Evolutionary conservation across 2,888 invertebrate species (phyloP).

Genomic region (Eledone cirrhosa): DNA sequence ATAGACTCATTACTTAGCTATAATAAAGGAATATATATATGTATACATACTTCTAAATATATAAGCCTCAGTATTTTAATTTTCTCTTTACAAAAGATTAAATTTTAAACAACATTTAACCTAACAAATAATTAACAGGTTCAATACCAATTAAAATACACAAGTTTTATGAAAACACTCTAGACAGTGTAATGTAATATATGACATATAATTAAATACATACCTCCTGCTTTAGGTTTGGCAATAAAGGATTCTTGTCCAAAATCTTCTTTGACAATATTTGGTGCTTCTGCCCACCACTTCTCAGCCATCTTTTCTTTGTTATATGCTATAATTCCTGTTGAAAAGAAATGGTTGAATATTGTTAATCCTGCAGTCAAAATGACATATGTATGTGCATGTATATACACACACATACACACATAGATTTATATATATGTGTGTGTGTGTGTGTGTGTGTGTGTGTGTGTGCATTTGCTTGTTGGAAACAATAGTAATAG

Average conservation of each 20-base stretch:
- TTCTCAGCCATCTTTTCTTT: conserved; percentile 45
- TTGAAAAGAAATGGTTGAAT: conserved; percentile 15
- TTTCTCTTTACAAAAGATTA: too few relatives aligned
- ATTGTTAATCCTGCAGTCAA: neutral
- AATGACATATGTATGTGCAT: neutral
- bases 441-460: neutral
- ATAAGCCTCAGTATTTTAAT: too few relatives aligned
- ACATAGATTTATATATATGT: neutral
- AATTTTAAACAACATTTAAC: neutral
- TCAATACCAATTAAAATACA: too few relatives aligned
- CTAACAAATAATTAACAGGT: neutral
- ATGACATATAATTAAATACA: neutral
- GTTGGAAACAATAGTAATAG: neutral
- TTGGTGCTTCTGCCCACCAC: conserved; percentile 54
- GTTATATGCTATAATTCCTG: conserved; percentile 56
- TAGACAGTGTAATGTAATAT: too few relatives aligned
- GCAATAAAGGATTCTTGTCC: conserved; percentile 52
- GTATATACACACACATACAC: too few relatives aligned
- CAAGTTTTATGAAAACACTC: too few relatives aligned
- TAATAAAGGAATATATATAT: too few relatives aligned
- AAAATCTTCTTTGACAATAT: conserved; percentile 50
- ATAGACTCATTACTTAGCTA: too few relatives aligned
- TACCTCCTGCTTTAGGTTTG: conserved; percentile 42
- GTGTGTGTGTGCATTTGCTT: too few relatives aligned
- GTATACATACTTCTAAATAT: too few relatives aligned